These are phyloP conservation scores for Drosophila gunungcola DNA, from an alignment of 1,140 invertebrate genomes.

Conservation along the genomic window DNA sequence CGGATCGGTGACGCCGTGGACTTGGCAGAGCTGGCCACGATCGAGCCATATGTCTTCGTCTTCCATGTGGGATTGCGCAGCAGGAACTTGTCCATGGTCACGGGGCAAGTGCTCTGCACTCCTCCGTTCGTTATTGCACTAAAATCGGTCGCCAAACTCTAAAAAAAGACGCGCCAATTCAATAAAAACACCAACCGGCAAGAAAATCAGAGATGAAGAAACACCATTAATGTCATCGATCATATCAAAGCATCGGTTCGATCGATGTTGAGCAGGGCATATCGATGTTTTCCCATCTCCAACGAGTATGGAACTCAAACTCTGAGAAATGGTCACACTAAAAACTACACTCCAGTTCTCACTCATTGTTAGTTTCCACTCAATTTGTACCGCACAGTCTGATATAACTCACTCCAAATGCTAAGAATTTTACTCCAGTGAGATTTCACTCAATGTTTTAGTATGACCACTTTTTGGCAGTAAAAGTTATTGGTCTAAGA, in stretches of 20 bases:
- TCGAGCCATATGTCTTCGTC: constrained; percentile 48
- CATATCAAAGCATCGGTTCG: too few species aligned
- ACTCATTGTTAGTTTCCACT: too few species aligned
- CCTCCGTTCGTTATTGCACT: constrained; percentile 33
- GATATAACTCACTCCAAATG: too few species aligned
- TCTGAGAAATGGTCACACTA: too few species aligned
- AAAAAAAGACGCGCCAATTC: constrained; percentile 20
- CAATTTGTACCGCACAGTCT: too few species aligned
- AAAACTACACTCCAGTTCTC: too few species aligned
- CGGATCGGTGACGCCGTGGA: constrained; percentile 14
- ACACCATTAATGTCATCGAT: too few species aligned
- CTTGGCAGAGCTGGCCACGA: constrained; percentile 15
- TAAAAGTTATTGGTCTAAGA: neutral
- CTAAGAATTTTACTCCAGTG: too few species aligned
- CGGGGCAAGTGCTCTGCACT: neutral
- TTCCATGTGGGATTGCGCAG: constrained; percentile 58
- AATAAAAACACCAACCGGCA: constrained; percentile 1
- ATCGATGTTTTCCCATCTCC: too few species aligned
- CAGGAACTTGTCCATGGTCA: constrained; percentile 62
- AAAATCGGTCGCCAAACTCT: neutral
- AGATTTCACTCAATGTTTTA: neutral
- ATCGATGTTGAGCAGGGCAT: too few species aligned
- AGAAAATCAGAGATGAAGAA: neutral
- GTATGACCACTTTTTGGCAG: neutral
- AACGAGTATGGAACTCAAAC: too few species aligned